Conservation (phyloP, 2,797 vertebrate genomes). For the Rhinichthys osculus region DNA sequence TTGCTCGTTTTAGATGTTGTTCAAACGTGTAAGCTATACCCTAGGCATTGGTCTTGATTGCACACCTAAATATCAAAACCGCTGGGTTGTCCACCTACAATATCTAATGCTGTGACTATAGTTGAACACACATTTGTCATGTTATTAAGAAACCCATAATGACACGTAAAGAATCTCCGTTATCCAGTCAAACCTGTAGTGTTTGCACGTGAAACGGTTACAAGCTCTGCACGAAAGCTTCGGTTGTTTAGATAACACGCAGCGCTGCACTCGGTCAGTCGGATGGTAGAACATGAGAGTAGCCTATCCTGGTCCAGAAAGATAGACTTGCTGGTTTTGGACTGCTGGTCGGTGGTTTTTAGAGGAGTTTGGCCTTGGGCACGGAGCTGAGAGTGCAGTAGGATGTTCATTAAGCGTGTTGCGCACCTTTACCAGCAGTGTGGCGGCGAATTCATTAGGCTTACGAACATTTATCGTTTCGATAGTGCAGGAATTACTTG, state of each 20-base stretch:
- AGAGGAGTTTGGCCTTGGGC: slow-evolving; percentile 22
- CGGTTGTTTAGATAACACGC: slow-evolving; percentile 12
- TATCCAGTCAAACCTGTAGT: slow-evolving; percentile 31
- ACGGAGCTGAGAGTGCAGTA: slow-evolving; percentile 25
- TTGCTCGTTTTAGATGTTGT: neutral
- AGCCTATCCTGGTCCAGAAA: neutral
- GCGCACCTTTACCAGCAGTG: slow-evolving; percentile 35
- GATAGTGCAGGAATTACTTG: neutral
- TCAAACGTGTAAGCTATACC: neutral
- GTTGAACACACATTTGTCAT: slow-evolving; percentile 21
- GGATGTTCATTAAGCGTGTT: slow-evolving; percentile 14
- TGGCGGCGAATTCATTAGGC: neutral
- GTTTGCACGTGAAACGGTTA: neutral
- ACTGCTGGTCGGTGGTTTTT: neutral
- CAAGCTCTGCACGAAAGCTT: neutral
- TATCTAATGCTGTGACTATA: slow-evolving; percentile 5
- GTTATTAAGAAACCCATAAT: slow-evolving; percentile 18
- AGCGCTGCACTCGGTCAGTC: neutral
- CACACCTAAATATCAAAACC: neutral
- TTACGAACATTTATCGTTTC: neutral
- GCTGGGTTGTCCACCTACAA: neutral
- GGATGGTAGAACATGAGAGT: neutral
- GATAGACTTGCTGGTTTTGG: slow-evolving; percentile 1
- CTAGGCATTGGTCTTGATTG: neutral
- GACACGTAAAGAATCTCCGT: neutral